Percentiles rank a stretch among this genome's conserved stretches.
Evolutionary conservation across 1,140 invertebrate genomes (phyloP).

Genomic region (Argopecten irradians): DNA sequence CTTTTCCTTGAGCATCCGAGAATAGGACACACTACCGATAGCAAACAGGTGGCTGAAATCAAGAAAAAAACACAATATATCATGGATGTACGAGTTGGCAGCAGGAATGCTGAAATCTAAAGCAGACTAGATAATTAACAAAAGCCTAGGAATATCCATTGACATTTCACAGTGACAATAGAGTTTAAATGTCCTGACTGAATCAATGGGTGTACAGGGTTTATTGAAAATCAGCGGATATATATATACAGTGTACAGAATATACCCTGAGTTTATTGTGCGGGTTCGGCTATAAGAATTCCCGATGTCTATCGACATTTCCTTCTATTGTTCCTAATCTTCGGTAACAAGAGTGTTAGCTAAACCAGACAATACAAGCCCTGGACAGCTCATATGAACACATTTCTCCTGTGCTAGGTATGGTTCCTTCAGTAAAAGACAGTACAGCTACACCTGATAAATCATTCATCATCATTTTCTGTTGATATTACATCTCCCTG

Average conservation of each 20-base stretch:
- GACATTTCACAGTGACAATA: background rate
- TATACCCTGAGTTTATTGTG: background rate
- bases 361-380: background rate
- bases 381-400: background rate
- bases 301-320: background rate
- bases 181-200: background rate
- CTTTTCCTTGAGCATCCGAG: constrained; percentile 80
- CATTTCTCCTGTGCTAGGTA: background rate
- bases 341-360: background rate
- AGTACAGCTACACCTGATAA: background rate
- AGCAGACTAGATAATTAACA: background rate
- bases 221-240: background rate
- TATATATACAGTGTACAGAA: background rate
- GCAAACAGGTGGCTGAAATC: constrained; percentile 91
- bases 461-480: background rate
- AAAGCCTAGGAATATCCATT: background rate
- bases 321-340: background rate
- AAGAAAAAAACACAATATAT: constrained; percentile 48
- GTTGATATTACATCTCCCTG: background rate
- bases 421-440: background rate
- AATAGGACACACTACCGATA: constrained; percentile 93
- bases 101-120: background rate
- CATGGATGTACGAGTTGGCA: no score
- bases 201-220: background rate
- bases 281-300: background rate